Conservation (phyloP, 2,797 vertebrate genomes). For the Cynodonichthys magdalenae region DNA sequence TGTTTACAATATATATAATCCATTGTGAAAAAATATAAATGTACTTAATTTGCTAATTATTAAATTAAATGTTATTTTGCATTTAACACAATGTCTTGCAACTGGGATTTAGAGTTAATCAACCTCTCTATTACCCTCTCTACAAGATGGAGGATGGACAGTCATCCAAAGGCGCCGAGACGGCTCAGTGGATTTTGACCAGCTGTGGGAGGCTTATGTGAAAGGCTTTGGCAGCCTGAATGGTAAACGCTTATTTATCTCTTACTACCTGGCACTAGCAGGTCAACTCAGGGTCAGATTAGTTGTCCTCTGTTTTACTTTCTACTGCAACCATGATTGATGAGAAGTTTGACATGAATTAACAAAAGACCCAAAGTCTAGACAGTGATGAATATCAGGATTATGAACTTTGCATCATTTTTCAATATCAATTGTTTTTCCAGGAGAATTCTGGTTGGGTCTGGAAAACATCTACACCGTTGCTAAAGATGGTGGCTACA, state of each 20-base stretch:
- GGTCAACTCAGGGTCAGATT: slow-evolving; percentile 13
- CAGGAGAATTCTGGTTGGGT: slow-evolving; percentile 97
- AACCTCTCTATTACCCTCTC: slow-evolving; percentile 16
- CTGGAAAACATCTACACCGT: slow-evolving; percentile 89
- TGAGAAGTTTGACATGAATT: slow-evolving; percentile 12
- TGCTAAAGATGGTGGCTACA: slow-evolving; percentile 76
- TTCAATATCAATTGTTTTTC: slow-evolving; percentile 14
- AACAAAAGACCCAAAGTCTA: neutral
- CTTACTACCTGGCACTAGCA: slow-evolving; percentile 15
- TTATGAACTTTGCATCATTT: neutral
- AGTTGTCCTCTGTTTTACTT: slow-evolving; percentile 10
- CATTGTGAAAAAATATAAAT: too few species aligned
- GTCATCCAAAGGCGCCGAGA: slow-evolving; percentile 91
- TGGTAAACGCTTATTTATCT: slow-evolving; percentile 79
- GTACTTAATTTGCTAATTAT: too few species aligned
- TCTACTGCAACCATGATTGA: neutral
- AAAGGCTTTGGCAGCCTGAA: slow-evolving; percentile 89
- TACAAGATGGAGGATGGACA: slow-evolving; percentile 91
- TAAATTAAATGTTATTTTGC: too few species aligned
- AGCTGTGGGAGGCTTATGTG: slow-evolving; percentile 90
- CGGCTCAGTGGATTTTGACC: slow-evolving; percentile 93
- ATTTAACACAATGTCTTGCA: neutral
- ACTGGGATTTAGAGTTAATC: slow-evolving; percentile 17
- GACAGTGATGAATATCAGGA: neutral
- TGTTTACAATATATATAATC: too few species aligned